These are phyloP conservation scores for Nothoprocta perdicaria DNA, from an alignment of 2,113 vertebrate genomes.

Conservation along the genomic window DNA sequence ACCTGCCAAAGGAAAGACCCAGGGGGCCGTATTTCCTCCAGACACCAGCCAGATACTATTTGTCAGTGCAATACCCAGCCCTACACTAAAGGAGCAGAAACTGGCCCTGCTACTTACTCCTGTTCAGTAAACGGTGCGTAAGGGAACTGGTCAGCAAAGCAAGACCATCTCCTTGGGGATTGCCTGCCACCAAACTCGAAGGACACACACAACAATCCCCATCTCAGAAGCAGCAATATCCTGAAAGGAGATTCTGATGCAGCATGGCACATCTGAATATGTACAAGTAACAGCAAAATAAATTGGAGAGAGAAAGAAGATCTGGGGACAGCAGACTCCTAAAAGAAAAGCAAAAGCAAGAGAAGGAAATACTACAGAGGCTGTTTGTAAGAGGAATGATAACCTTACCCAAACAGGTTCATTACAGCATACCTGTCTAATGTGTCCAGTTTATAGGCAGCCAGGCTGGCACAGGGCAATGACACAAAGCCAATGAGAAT, in stretches of 20 bases:
- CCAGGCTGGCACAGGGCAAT: background rate
- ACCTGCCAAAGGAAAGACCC: background rate
- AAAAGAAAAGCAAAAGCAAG: background rate
- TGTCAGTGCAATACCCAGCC: background rate
- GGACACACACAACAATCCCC: background rate
- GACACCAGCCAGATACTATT: background rate
- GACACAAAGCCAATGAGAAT: background rate
- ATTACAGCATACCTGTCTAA: background rate
- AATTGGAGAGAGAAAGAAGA: background rate
- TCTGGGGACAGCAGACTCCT: background rate
- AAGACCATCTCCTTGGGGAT: background rate
- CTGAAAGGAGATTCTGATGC: background rate
- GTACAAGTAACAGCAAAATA: background rate
- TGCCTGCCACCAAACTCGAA: background rate
- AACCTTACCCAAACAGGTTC: background rate
- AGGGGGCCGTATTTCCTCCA: background rate
- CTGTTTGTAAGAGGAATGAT: background rate
- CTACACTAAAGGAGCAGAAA: background rate
- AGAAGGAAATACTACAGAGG: background rate
- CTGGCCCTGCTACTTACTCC: background rate
- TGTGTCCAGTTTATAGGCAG: background rate
- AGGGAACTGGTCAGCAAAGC: background rate
- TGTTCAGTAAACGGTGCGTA: background rate
- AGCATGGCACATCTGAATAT: background rate
- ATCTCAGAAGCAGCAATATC: background rate